Evolutionary conservation across 2,888 invertebrate species (phyloP).

Genomic region (Caenorhabditis sulstoni): DNA sequence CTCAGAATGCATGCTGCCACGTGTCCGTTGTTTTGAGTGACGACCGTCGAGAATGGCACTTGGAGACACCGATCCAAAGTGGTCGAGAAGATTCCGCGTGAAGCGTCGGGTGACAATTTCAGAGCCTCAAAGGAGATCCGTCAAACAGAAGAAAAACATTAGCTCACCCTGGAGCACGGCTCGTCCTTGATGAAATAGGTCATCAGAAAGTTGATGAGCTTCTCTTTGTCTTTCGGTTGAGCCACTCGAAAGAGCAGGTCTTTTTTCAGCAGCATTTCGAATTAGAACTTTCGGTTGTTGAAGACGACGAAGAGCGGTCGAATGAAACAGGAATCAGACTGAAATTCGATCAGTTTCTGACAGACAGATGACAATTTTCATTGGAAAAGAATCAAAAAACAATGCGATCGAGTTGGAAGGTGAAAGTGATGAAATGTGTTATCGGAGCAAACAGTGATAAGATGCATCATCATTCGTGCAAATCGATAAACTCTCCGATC

Average conservation of each 20-base stretch:
- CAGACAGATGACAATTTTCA: background rate
- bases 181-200: slow-evolving; percentile 32
- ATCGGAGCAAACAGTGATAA: too few species aligned
- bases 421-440: too few species aligned
- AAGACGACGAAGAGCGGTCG: background rate
- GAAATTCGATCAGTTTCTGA: background rate
- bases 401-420: too few species aligned
- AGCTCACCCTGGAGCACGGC: slow-evolving; percentile 28
- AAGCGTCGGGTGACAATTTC: slow-evolving; percentile 19
- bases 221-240: slow-evolving; percentile 21
- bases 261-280: background rate
- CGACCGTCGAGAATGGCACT: slow-evolving; percentile 34
- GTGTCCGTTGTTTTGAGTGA: slow-evolving; percentile 15
- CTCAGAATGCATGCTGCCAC: slow-evolving; percentile 12
- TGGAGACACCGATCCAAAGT: slow-evolving; percentile 25
- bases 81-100: background rate
- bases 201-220: slow-evolving; percentile 10
- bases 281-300: background rate
- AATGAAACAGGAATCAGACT: background rate
- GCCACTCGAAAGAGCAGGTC: slow-evolving; percentile 14
- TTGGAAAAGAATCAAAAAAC: background rate
- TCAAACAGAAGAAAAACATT: background rate
- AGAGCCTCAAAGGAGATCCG: slow-evolving; percentile 20
- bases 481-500: slow-evolving; percentile 1
- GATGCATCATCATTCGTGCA: background rate